A percentile compares a stretch with the other conserved stretches of the same genome.
Conservation (phyloP, 2,888 invertebrate species). For the Julus scanicus region DNA sequence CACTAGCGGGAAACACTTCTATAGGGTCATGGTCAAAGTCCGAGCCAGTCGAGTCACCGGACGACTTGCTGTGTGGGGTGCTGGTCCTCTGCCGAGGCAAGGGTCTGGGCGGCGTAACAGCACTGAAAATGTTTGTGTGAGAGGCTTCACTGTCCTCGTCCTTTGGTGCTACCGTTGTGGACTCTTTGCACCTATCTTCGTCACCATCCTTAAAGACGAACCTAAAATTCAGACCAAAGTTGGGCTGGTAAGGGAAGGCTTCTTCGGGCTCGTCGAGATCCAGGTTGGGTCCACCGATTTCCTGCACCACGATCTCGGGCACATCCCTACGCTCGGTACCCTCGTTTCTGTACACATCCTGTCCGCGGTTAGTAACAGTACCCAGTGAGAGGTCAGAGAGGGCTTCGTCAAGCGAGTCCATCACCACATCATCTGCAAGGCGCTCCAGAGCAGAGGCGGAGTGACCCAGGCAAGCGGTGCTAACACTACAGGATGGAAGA, state of each 20-base stretch:
- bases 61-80: neutral
- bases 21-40: neutral
- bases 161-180: no score
- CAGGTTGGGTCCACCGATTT: neutral
- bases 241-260: conserved; percentile 43
- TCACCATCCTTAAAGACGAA: conserved; percentile 34
- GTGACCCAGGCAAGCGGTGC: conserved; percentile 1
- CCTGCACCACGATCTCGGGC: neutral
- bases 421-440: neutral
- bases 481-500: neutral
- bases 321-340: neutral
- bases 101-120: neutral
- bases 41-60: neutral
- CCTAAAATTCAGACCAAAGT: conserved; percentile 47
- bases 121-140: neutral
- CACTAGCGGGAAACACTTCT: neutral
- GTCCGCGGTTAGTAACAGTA: neutral
- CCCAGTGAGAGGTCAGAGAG: neutral
- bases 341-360: neutral
- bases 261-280: neutral
- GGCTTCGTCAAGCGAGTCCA: neutral
- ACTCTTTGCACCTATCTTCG: neutral
- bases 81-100: neutral
- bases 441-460: neutral
- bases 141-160: neutral